Percentiles rank a stretch among this genome's conserved stretches.
Evolutionary conservation across 2,797 vertebrate species (phyloP).

Genomic region (Myiothlypis chrysogaster): DNA sequence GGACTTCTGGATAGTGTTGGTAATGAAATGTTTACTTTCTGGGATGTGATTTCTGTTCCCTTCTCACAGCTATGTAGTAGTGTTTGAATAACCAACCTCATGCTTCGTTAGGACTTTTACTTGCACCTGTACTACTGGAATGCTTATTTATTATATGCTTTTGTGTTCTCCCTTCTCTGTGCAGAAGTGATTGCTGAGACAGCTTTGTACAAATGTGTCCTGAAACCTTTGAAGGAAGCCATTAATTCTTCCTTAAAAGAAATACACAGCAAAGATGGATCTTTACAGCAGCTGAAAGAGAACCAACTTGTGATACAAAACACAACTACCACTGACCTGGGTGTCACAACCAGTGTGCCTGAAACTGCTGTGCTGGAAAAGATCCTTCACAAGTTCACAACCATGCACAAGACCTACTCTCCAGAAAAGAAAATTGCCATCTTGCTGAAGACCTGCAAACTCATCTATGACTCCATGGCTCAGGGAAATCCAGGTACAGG

Average conservation of each 20-base stretch:
- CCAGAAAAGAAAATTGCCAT: conserved; percentile 94
- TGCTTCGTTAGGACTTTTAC: neutral
- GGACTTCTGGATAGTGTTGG: neutral
- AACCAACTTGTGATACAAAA: conserved; percentile 87
- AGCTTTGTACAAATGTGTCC: conserved; percentile 90
- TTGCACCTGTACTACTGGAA: neutral
- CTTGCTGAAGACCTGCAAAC: conserved; percentile 94
- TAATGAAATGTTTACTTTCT: neutral
- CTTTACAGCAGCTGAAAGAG: conserved; percentile 84
- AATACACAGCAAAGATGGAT: conserved; percentile 80
- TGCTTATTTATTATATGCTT: neutral
- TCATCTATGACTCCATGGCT: conserved; percentile 97
- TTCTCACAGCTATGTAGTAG: neutral
- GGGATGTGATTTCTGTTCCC: neutral
- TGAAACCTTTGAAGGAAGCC: conserved; percentile 90
- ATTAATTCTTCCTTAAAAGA: conserved; percentile 85
- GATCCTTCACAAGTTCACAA: conserved; percentile 87
- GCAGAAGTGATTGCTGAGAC: conserved; percentile 90
- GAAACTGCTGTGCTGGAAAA: conserved; percentile 89
- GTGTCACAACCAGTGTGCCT: conserved; percentile 90
- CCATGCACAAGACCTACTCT: conserved; percentile 90
- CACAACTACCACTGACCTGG: conserved; percentile 92
- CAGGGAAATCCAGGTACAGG: conserved; percentile 85
- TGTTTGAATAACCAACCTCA: neutral
- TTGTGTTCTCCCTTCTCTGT: neutral